Evolutionary conservation across 1,140 invertebrate species (phyloP).

Genomic region (Heliconius congener): DNA sequence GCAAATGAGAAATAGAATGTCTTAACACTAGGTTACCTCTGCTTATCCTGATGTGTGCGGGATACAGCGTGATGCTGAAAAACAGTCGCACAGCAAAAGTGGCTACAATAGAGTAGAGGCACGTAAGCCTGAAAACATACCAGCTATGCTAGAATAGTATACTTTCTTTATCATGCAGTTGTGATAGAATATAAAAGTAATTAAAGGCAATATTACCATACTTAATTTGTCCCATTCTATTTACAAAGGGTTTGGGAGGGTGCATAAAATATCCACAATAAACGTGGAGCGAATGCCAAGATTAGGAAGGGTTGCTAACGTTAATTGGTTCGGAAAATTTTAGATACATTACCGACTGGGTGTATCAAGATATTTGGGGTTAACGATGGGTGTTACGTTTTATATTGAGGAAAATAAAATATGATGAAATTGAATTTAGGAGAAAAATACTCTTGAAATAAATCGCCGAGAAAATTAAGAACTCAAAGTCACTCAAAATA

Average conservation of each 20-base stretch:
- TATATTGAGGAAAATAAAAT: neutral
- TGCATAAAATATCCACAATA: slow-evolving; percentile 31
- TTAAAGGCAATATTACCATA: slow-evolving; percentile 26
- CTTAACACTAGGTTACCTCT: too few relatives aligned
- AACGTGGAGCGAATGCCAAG: slow-evolving; percentile 26
- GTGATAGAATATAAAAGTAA: slow-evolving; percentile 17
- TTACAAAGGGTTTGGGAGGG: slow-evolving; percentile 30
- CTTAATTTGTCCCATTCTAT: slow-evolving; percentile 29
- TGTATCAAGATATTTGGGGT: neutral
- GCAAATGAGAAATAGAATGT: too few relatives aligned
- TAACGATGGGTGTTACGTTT: neutral
- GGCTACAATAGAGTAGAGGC: too few relatives aligned
- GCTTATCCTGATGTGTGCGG: too few relatives aligned
- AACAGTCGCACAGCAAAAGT: too few relatives aligned
- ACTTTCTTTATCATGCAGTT: neutral
- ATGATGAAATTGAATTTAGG: too few relatives aligned
- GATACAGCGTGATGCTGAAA: too few relatives aligned
- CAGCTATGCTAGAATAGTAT: neutral
- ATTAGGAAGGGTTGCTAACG: slow-evolving; percentile 13
- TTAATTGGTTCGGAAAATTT: slow-evolving; percentile 3
- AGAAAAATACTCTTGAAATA: too few relatives aligned
- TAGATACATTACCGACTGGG: neutral
- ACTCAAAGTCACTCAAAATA: too few relatives aligned
- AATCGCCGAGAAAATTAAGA: too few relatives aligned
- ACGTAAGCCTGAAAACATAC: too few relatives aligned